phyloP scores from a whole-genome alignment of 1,140 invertebrate genomes.

The Littorina saxatilis region DNA sequence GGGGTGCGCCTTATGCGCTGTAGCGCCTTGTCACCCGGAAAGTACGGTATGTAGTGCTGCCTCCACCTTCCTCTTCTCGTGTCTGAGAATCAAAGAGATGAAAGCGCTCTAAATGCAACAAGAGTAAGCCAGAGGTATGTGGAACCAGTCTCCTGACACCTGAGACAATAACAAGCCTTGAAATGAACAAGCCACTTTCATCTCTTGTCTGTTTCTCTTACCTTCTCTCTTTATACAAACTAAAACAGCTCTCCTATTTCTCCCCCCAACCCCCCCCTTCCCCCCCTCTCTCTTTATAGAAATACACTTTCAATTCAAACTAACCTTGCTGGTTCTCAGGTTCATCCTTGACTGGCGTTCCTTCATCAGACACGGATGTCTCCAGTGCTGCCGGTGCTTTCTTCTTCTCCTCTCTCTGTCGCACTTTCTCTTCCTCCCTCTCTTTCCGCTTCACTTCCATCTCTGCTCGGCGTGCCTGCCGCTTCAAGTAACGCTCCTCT shows the following conservation, averaged over 20 bases:
- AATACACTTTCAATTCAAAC: too few species aligned
- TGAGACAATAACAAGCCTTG: too few species aligned
- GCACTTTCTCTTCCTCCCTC: constrained; percentile 68
- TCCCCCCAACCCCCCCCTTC: neutral
- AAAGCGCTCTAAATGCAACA: too few species aligned
- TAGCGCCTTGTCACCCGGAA: too few species aligned
- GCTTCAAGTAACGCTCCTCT: constrained; percentile 68
- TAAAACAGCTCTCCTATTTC: neutral
- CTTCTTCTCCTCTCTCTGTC: constrained; percentile 61
- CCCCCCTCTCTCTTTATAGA: neutral
- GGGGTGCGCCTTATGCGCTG: too few species aligned
- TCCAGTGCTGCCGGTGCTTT: constrained; percentile 15
- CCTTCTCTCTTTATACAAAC: neutral
- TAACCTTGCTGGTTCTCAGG: neutral
- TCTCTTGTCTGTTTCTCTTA: too few species aligned
- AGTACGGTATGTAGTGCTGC: too few species aligned
- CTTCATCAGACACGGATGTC: constrained; percentile 23
- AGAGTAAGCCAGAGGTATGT: too few species aligned
- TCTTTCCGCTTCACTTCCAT: constrained; percentile 71
- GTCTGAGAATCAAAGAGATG: too few species aligned
- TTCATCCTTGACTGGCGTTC: constrained; percentile 22
- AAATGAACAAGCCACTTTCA: too few species aligned
- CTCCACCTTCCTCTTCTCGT: too few species aligned
- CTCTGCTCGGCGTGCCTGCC: constrained; percentile 69
- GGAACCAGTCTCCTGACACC: too few species aligned